Conservation (phyloP, 2,797 vertebrate species). For the Diplodus sargus region DNA sequence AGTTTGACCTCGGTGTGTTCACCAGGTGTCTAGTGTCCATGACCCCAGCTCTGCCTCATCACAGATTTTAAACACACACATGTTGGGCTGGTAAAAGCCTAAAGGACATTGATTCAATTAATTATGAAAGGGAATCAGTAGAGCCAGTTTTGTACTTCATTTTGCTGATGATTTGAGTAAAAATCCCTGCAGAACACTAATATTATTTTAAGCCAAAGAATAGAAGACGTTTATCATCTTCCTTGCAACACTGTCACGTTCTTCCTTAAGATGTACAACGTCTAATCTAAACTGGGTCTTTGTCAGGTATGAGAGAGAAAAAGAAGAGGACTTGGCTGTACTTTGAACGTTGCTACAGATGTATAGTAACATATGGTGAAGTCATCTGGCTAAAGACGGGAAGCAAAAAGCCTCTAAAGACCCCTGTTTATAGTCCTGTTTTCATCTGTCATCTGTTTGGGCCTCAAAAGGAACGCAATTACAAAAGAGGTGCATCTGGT, state of each 20-base stretch:
- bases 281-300: neutral
- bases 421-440: slow-evolving; percentile 22
- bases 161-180: neutral
- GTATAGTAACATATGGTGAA: slow-evolving; percentile 53
- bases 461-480: slow-evolving; percentile 10
- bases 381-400: slow-evolving; percentile 43
- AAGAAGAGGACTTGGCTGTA: neutral
- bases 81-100: neutral
- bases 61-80: neutral
- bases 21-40: neutral
- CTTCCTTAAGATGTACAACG: neutral
- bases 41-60: neutral
- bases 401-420: slow-evolving; percentile 40
- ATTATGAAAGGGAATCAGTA: neutral
- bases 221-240: neutral
- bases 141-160: neutral
- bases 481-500: slow-evolving; percentile 7
- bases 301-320: neutral
- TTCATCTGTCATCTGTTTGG: slow-evolving; percentile 42
- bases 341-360: slow-evolving; percentile 33
- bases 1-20: slow-evolving; percentile 2
- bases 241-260: neutral
- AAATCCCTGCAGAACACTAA: neutral
- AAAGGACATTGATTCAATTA: neutral
- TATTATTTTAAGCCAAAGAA: neutral